phyloP scores from a whole-genome alignment of 2,888 invertebrate genomes.

The Monochamus alternatus region DNA sequence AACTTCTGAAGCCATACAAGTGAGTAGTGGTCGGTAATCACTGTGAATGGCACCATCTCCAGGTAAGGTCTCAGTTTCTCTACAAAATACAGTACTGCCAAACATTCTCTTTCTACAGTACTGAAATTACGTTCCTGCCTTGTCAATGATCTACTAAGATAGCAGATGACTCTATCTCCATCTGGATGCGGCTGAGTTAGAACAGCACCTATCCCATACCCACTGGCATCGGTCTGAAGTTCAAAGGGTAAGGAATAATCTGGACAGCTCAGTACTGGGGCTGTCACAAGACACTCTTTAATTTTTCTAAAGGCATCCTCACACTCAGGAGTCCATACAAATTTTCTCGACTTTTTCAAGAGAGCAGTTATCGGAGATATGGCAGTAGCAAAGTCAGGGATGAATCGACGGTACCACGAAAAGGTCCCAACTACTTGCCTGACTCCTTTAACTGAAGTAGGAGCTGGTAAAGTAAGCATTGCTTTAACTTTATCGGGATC shows the following conservation, averaged over 20 bases:
- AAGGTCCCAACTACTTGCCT: not conserved
- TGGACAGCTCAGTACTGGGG: conserved; percentile 47
- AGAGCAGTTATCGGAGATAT: conserved; percentile 46
- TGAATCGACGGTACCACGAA: conserved; percentile 8
- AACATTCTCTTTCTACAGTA: no score
- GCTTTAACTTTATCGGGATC: conserved; percentile 18
- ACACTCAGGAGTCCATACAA: conserved; percentile 40
- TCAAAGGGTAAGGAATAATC: conserved; percentile 46
- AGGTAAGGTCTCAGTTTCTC: no score
- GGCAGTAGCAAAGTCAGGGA: not conserved
- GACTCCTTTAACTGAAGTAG: conserved; percentile 42
- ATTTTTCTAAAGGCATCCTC: conserved; percentile 33
- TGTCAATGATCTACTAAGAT: not conserved
- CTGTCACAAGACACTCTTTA: conserved; percentile 42
- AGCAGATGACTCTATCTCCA: not conserved
- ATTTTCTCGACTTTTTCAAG: conserved; percentile 32
- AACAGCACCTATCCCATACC: conserved; percentile 44
- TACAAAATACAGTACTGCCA: not conserved
- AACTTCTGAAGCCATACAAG: no score
- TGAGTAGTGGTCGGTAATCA: no score
- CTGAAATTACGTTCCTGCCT: no score
- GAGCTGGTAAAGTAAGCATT: conserved; percentile 43
- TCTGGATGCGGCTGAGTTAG: conserved; percentile 31
- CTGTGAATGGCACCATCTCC: no score
- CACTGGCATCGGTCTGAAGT: conserved; percentile 48